Evolutionary conservation across 53 echinoderm and acorn worm species (phyloP), one percentile per base, ranked within the genome.

Genomic region (Mesocentrotus franciscanus): DNA sequence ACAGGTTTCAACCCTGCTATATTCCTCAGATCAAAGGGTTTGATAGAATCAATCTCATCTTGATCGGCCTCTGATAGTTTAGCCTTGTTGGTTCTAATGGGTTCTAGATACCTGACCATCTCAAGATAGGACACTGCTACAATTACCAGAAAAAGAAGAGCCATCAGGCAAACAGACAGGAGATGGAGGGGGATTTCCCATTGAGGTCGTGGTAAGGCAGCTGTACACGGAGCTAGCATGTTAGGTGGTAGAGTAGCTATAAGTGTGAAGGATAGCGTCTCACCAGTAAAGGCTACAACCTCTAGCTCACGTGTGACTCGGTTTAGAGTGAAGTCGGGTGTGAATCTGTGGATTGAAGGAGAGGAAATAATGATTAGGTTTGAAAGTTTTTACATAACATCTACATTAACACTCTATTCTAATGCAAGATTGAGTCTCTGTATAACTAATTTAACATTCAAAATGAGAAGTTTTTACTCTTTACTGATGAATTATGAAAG

Each of bases 171-270:
- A 34, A 97, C 97, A 56, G 97, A 97, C 70, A 96, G 94, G 61
- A 96, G 95, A 92, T 99, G 98, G 61, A 99, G 97, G 83, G 97
- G 95, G 94, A 97, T 96, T 92, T 99, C 99, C 98, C 98, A 99
- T 29, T 95, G 96, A 57, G 99, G 99, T 35, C 99, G 96, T 78
- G 99, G 99, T 83, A 99, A 95, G 75, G 98, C 99, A 15, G 99
- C 95, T 20, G 99, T 89, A 79, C 99, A 99, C 85, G 95, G 92
- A 70, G 99, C 95, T 66, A 99, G 95, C 96, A 99, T 95, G 96
- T 98, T 97, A 8, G 96, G 98, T 70, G 99, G 99, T 71, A 99
- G 96, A 83, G 99, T 98, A 34, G 99, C 99, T 24, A 98, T 97
- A 32, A 99, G 95, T 30, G 98, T 98, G 96, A 98, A 99, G 94